Evolutionary conservation across 2,888 invertebrate genomes (phyloP), one percentile per base, ranked within the genome.

Genomic region (Acleris holmiana): DNA sequence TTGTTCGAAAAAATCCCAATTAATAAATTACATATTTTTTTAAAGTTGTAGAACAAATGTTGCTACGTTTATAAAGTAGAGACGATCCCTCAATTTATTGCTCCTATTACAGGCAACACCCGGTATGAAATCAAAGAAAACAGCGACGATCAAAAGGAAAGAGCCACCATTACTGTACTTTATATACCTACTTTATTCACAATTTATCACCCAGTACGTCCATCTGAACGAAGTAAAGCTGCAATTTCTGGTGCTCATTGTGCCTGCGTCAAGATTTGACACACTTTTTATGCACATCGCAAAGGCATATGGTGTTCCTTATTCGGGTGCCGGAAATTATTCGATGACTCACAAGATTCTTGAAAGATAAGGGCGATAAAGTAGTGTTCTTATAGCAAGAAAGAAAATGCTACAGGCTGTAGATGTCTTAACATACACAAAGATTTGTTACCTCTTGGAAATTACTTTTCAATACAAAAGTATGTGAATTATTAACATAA

Each of bases 251-350:
- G 55, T 25, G 25, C 51, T 23, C 56, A 67, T 63, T 71, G 61
- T 66, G 60, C 68, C 69, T 72, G 69, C 73, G 73, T 76, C 72
- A 74, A 75, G 75, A 74, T 71, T 73, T 79, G 80, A 77, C 80
- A 84, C 76, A 84, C 84, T 86, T 82, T 85, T 83, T 82, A 86
- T 86, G 78, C 79, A 76, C 76, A 84, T 81, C 76, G 77, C 80
- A 81, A 79, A 81, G 89, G 82, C 89, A 90, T 86, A 90, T 91
- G 89, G 89, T 83, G 80, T 78, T 72, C 76, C 74, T 81, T 83
- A 86, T 83, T 78, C 78, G 78, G 73, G 76, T 78, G 78, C 80
- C 85, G 86, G 85, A 89, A 84, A 86, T 87, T 78, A 77, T 73
- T 70, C 71, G 70, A 78, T 89, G 89, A 90, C 74, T 87, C 88